Percentiles rank a stretch among this genome's conserved stretches.
phyloP scores from a whole-genome alignment of 2,888 invertebrate species.

The Lucinisca nassula region DNA sequence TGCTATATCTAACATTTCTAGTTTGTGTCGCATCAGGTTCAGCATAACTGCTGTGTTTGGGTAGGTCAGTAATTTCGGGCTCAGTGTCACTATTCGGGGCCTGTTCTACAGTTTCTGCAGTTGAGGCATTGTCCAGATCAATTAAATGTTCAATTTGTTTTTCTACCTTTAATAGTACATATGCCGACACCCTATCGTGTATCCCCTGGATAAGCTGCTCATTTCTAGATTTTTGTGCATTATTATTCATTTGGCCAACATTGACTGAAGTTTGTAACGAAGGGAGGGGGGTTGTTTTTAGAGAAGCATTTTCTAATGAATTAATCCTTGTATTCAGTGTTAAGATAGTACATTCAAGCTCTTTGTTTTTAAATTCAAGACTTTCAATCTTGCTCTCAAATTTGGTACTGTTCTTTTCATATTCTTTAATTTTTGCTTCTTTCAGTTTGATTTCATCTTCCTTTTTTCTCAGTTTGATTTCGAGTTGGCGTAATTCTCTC shows the following conservation, averaged over 20 bases:
- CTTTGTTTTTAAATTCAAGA: slow-evolving; percentile 3
- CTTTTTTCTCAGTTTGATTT: background rate
- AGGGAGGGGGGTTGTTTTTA: too few relatives aligned
- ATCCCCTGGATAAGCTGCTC: background rate
- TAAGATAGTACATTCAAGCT: slow-evolving; percentile 15
- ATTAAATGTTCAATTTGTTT: slow-evolving; percentile 12
- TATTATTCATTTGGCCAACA: too few relatives aligned
- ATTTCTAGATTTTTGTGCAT: too few relatives aligned
- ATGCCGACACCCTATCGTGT: background rate
- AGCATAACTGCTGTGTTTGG: too few relatives aligned
- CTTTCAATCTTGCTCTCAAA: background rate
- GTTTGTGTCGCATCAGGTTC: too few relatives aligned
- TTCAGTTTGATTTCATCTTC: background rate
- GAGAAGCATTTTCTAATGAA: too few relatives aligned
- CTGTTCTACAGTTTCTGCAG: too few relatives aligned
- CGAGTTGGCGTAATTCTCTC: background rate
- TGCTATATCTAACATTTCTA: too few relatives aligned
- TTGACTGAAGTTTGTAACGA: too few relatives aligned
- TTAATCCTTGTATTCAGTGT: slow-evolving; percentile 7
- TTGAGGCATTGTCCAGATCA: background rate
- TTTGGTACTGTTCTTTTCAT: background rate
- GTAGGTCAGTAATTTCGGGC: too few relatives aligned
- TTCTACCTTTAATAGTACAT: background rate
- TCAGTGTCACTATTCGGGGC: too few relatives aligned
- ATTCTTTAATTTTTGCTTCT: background rate